Percentiles rank a stretch among this genome's conserved stretches.
phyloP scores from a whole-genome alignment of 1,140 invertebrate genomes.

The Druon quercuslanigerum region DNA sequence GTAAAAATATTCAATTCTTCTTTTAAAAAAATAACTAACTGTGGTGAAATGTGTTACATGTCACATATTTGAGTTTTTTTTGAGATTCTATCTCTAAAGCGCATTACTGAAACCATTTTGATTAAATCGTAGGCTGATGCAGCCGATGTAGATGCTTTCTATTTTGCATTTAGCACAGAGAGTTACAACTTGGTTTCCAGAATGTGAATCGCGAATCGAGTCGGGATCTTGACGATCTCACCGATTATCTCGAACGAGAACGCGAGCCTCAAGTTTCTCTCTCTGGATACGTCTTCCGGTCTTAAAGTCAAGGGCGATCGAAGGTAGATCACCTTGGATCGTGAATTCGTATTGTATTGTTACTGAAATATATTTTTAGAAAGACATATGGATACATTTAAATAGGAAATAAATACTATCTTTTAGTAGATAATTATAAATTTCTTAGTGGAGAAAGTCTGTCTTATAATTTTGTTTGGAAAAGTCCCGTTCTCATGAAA shows the following conservation, averaged over 20 bases:
- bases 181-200: slow-evolving; percentile 18
- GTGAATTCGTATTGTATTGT: no score
- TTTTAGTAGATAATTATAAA: not conserved
- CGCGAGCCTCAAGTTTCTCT: slow-evolving; percentile 15
- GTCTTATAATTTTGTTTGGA: not conserved
- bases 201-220: slow-evolving; percentile 28
- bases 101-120: not conserved
- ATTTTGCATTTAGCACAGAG: slow-evolving; percentile 18
- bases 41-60: no score
- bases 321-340: slow-evolving; percentile 30
- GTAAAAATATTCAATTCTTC: no score
- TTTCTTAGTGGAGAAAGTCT: slow-evolving; percentile 7
- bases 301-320: slow-evolving; percentile 18
- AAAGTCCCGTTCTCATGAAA: not conserved
- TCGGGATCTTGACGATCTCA: slow-evolving; percentile 11
- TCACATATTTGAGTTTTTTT: no score
- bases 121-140: not conserved
- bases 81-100: no score
- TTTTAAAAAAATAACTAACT: no score
- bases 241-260: slow-evolving; percentile 22
- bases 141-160: slow-evolving; percentile 22
- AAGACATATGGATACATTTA: no score
- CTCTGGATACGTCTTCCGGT: slow-evolving; percentile 23
- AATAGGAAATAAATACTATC: no score
- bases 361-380: no score